Base-by-base conservation (phyloP, 2,113 vertebrate genomes). In the Helogale parvula region DNA sequence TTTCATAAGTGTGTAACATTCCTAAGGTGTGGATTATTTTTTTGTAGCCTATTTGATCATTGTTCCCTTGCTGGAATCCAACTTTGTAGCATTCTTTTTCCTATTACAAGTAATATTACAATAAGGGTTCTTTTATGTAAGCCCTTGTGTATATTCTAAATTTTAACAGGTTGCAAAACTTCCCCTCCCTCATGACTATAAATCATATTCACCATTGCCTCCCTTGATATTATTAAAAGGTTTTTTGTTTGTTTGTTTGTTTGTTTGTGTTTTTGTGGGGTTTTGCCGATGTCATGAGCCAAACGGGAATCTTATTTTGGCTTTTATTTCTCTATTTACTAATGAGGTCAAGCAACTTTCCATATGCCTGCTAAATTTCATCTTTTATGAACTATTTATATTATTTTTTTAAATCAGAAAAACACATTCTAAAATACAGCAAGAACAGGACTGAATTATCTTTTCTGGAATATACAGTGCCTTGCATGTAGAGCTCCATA, bases 161-260 rank as follows among this genome's bases (percentile, higher is more conserved):
- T 94, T 85, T 95, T 69, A 90, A 82, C 57, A 93, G 29, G 84
- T 50, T 89, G 12, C 2, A 81, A 94, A 85, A 50, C 92, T 85
- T 83, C 27, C 27, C 47, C 21, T 94, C 45, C 50, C 5, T 17
- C 11, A 68, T 96, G 66, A 92, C 12, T 83, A 5, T 50, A 86
- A 92, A 69, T 89, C 50, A 74, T 88, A 72, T 57, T 90, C 38
- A 80, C 13, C 41, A 90, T 47, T 47, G 4, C n/a, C 35, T 95
- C 66, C 16, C 16, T 74, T 68, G n/a, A 93, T 83, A 74, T 33
- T 79, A 72, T 57, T 52, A 72, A 68, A 68, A 19, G 15, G 11
- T 68, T 45, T 52, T 16, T 54, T 45, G 19, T 71, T 71, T 31
- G 16, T 17, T 41, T 31, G 16, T 17, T 41, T 41, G 41, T 41